Evolutionary conservation across 1,140 invertebrate species (phyloP).

Genomic region (Pollicipes pollicipes): DNA sequence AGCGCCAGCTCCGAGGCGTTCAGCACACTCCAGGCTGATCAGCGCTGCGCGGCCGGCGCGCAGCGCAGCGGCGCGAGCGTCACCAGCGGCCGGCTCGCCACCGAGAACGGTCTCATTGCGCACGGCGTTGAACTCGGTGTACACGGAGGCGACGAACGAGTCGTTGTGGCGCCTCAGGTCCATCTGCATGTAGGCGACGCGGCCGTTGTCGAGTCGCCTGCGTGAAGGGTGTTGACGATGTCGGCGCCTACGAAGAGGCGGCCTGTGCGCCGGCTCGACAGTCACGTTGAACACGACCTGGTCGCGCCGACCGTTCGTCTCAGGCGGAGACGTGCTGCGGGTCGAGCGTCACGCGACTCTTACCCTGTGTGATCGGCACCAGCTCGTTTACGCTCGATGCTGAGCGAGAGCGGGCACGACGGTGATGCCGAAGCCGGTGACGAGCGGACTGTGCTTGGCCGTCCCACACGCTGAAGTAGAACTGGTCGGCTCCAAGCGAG

Average conservation of each 20-base stretch:
- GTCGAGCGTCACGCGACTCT: conserved; percentile 50
- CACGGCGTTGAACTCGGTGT: conserved; percentile 18
- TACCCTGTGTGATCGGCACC: conserved; percentile 40
- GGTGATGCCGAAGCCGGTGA: conserved; percentile 49
- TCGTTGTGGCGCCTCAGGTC: conserved; percentile 69
- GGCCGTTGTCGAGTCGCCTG: conserved; percentile 55
- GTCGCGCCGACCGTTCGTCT: conserved; percentile 57
- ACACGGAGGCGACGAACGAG: conserved; percentile 51
- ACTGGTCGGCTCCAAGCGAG: conserved; percentile 50
- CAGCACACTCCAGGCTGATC: conserved; percentile 46
- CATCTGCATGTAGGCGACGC: conserved; percentile 72
- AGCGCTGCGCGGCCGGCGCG: conserved; percentile 41
- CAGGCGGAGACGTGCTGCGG: conserved; percentile 49
- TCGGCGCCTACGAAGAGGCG: conserved; percentile 41
- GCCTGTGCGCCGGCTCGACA: conserved; percentile 24
- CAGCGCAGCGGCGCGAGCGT: conserved; percentile 39
- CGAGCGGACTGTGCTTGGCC: conserved; percentile 54
- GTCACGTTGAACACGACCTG: conserved; percentile 63
- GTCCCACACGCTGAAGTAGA: conserved; percentile 80
- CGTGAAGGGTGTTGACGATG: conserved; percentile 44
- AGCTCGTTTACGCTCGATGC: conserved; percentile 41
- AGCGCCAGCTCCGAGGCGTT: conserved; percentile 64
- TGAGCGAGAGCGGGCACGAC: conserved; percentile 55
- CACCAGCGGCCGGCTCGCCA: conserved; percentile 62
- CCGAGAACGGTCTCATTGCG: conserved; percentile 25